Evolutionary conservation across 2,888 invertebrate species (phyloP).

Genomic region (Endotricha flammealis): DNA sequence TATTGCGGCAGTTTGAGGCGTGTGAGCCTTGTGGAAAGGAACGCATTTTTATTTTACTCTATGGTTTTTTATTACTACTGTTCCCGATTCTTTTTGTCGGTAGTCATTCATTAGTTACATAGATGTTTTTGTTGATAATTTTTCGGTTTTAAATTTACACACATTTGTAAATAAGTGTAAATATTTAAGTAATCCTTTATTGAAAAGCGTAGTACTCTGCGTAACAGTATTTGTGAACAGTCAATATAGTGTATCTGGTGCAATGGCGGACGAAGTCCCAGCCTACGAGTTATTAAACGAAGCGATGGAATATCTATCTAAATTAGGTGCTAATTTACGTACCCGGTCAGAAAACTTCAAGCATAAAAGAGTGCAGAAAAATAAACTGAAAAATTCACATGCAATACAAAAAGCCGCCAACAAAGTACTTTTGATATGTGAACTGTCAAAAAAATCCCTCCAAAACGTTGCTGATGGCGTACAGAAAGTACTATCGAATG

Average conservation of each 20-base stretch:
- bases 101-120: slow-evolving; percentile 10
- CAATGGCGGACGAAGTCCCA: slow-evolving; percentile 42
- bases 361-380: slow-evolving; percentile 52
- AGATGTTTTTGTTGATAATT: not conserved
- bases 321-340: slow-evolving; percentile 61
- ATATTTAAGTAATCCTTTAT: no score
- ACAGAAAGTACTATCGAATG: slow-evolving; percentile 42
- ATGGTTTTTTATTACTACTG: slow-evolving; percentile 51
- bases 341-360: slow-evolving; percentile 56
- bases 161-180: no score
- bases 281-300: slow-evolving; percentile 58
- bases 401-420: slow-evolving; percentile 62
- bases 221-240: no score
- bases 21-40: slow-evolving; percentile 31
- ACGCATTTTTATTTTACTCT: slow-evolving; percentile 53
- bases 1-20: no score
- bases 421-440: slow-evolving; percentile 65
- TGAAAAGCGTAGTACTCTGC: no score
- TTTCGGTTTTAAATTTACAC: no score
- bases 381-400: slow-evolving; percentile 54
- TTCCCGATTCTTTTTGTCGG: slow-evolving; percentile 22
- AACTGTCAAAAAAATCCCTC: slow-evolving; percentile 67
- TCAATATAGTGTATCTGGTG: not conserved
- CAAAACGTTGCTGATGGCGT: slow-evolving; percentile 63
- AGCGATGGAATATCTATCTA: slow-evolving; percentile 68